These are phyloP conservation scores for Chaetodon trifascialis DNA, from an alignment of 2,113 vertebrate species.

Conservation along the genomic window DNA sequence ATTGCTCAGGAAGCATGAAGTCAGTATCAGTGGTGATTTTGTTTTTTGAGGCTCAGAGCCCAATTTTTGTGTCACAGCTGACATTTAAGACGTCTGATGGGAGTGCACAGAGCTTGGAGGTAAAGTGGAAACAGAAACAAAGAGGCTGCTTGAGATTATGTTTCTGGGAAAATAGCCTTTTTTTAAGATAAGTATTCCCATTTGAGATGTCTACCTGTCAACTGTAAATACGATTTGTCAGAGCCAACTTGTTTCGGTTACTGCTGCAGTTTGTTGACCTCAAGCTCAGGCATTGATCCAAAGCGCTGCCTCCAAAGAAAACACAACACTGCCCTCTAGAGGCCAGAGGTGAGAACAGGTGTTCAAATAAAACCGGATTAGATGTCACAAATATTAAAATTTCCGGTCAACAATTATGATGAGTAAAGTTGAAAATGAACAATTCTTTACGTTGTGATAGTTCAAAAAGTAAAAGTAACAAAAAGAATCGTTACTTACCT, in stretches of 20 bases:
- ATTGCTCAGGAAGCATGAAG: neutral
- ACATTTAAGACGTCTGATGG: conserved; percentile 26
- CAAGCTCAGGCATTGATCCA: neutral
- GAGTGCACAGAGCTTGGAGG: conserved; percentile 15
- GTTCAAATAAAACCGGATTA: neutral
- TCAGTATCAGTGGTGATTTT: conserved; percentile 8
- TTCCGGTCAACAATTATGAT: neutral
- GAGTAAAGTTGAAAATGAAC: neutral
- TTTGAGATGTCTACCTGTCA: neutral
- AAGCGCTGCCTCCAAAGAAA: too few species aligned
- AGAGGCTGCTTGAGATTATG: neutral
- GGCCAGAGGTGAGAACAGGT: neutral
- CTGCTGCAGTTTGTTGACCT: neutral
- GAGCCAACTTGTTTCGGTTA: neutral
- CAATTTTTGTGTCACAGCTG: conserved; percentile 22
- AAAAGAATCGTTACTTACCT: neutral
- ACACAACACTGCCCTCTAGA: conserved; percentile 46
- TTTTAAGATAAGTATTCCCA: neutral
- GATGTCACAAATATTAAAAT: neutral
- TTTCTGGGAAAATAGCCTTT: conserved; percentile 19
- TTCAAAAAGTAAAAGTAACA: neutral
- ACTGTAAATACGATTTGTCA: neutral
- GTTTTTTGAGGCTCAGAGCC: conserved; percentile 3
- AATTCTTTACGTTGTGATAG: neutral
- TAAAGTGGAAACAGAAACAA: conserved; percentile 28